Conservation (phyloP, 2,113 vertebrate genomes). For the Lepus timidus region DNA sequence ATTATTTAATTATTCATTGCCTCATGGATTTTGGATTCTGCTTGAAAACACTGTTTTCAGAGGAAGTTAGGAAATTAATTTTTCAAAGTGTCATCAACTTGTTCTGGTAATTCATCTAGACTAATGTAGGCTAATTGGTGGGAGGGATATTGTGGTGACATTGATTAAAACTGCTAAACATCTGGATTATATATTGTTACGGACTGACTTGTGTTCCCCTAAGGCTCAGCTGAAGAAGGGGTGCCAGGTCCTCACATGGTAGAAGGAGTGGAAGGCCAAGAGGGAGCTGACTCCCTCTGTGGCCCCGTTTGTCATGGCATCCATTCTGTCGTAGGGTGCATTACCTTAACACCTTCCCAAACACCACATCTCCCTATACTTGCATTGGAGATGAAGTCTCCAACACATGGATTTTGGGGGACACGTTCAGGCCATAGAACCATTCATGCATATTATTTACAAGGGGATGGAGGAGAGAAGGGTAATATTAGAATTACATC, state of each 20-base stretch:
- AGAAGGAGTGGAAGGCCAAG: neutral
- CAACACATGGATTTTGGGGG: neutral
- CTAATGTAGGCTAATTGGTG: neutral
- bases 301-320: too few relatives aligned
- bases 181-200: neutral
- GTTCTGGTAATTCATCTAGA: neutral
- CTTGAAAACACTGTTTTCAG: neutral
- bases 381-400: neutral
- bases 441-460: neutral
- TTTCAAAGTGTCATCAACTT: conserved; percentile 12
- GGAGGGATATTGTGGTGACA: neutral
- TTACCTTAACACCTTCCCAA: neutral
- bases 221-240: neutral
- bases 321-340: neutral
- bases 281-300: neutral
- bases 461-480: neutral
- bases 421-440: neutral
- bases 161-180: neutral
- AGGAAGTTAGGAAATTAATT: conserved; percentile 49
- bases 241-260: too few relatives aligned
- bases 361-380: neutral
- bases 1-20: too few relatives aligned
- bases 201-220: neutral
- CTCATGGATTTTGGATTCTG: neutral
- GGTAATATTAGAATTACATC: neutral